Percentiles rank a stretch among this genome's conserved stretches.
Evolutionary conservation across 2,113 vertebrate genomes (phyloP).

Genomic region (Melanocharis versteri): DNA sequence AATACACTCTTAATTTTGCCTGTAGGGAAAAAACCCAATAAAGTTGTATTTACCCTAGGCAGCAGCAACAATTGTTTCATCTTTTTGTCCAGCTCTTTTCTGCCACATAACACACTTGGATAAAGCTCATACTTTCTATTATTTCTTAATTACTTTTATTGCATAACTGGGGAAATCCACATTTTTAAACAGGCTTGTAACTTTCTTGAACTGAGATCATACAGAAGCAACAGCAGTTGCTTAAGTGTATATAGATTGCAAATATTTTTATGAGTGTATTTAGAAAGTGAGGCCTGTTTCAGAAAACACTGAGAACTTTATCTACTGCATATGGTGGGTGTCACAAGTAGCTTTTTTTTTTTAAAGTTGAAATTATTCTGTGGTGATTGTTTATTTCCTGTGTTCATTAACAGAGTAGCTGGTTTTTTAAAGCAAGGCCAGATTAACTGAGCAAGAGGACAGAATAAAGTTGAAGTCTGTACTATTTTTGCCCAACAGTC

Average conservation of each 20-base stretch:
- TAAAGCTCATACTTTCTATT: background rate
- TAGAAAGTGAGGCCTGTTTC: background rate
- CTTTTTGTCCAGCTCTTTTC: background rate
- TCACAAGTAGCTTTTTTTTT: background rate
- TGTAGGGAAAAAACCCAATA: background rate
- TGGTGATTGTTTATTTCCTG: background rate
- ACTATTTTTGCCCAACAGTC: conserved; percentile 2
- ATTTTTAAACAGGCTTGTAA: background rate
- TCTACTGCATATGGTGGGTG: background rate
- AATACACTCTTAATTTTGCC: background rate
- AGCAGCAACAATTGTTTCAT: background rate
- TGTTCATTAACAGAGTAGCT: background rate
- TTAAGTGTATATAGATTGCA: background rate
- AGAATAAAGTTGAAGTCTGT: background rate
- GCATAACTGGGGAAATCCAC: background rate
- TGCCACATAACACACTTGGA: rapidly evolving
- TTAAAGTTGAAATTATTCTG: background rate
- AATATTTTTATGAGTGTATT: background rate
- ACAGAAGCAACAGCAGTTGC: background rate
- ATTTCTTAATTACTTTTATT: background rate
- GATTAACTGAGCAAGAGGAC: background rate
- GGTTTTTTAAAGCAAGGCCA: background rate
- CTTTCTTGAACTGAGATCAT: background rate
- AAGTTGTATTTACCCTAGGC: background rate
- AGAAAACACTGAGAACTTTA: background rate